These are phyloP conservation scores for Phycodurus eques DNA, from an alignment of 2,113 vertebrate genomes.

Conservation along the genomic window DNA sequence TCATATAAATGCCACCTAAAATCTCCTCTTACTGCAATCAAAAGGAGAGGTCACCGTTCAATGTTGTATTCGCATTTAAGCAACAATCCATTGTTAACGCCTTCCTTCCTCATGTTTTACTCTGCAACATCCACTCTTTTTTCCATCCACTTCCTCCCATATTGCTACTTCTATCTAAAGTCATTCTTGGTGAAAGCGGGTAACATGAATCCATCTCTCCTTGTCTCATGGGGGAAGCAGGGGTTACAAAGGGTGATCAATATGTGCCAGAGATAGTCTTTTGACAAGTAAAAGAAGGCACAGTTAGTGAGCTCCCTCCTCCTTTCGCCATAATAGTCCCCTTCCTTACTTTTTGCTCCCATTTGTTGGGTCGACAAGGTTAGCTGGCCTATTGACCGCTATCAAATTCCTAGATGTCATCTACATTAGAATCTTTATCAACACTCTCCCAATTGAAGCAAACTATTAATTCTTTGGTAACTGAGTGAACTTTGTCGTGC, in stretches of 20 bases:
- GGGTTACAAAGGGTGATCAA: conserved; percentile 70
- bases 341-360: conserved; percentile 35
- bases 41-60: neutral
- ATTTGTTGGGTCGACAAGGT: conserved; percentile 48
- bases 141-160: conserved; percentile 44
- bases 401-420: conserved; percentile 24
- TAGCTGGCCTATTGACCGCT: conserved; percentile 50
- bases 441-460: neutral
- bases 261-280: conserved; percentile 69
- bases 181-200: conserved; percentile 55
- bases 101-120: conserved; percentile 13
- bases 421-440: neutral
- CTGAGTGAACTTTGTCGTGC: neutral
- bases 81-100: conserved; percentile 16
- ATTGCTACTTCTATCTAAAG: conserved; percentile 33
- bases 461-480: neutral
- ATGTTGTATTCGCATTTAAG: neutral
- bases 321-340: conserved; percentile 16
- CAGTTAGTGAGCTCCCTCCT: conserved; percentile 50
- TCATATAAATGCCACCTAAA: conserved; percentile 1
- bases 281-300: conserved; percentile 64
- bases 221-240: conserved; percentile 40
- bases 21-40: conserved; percentile 3
- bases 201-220: conserved; percentile 56
- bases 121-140: conserved; percentile 41